A percentile compares a stretch with the other conserved stretches of the same genome.
These are phyloP conservation scores for Anoura caudifer DNA, from an alignment of 2,113 vertebrate species.

Conservation along the genomic window DNA sequence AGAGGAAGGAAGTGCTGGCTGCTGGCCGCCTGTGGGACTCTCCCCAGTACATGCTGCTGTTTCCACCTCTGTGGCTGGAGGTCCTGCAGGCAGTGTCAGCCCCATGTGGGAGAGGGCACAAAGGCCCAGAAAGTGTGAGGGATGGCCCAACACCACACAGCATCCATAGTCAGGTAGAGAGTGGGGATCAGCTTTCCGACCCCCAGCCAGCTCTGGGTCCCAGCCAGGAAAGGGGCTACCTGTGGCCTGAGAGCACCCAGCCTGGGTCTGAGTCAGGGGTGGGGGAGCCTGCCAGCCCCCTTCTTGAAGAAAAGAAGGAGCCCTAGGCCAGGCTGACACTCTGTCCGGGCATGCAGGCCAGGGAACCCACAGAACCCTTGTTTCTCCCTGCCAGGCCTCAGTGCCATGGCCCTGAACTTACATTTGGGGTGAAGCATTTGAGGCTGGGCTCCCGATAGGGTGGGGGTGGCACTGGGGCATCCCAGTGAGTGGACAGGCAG, in stretches of 20 bases:
- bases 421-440: not conserved
- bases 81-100: not conserved
- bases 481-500: accelerated
- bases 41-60: not conserved
- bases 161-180: not conserved
- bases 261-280: not conserved
- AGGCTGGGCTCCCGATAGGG: accelerated
- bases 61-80: not conserved
- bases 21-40: not conserved
- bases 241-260: not conserved
- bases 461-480: not conserved
- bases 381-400: not conserved
- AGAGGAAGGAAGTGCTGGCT: constrained; percentile 10
- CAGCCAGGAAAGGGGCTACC: not conserved
- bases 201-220: not conserved
- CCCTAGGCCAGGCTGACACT: not conserved
- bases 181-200: not conserved
- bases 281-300: too few relatives aligned
- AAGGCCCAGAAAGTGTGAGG: not conserved
- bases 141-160: not conserved
- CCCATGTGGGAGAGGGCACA: not conserved
- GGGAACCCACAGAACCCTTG: not conserved
- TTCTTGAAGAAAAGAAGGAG: too few relatives aligned
- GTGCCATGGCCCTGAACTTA: accelerated
- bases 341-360: not conserved